Evolutionary conservation across 2,113 vertebrate genomes (phyloP).

Genomic region (Porphyrio hochstetteri): DNA sequence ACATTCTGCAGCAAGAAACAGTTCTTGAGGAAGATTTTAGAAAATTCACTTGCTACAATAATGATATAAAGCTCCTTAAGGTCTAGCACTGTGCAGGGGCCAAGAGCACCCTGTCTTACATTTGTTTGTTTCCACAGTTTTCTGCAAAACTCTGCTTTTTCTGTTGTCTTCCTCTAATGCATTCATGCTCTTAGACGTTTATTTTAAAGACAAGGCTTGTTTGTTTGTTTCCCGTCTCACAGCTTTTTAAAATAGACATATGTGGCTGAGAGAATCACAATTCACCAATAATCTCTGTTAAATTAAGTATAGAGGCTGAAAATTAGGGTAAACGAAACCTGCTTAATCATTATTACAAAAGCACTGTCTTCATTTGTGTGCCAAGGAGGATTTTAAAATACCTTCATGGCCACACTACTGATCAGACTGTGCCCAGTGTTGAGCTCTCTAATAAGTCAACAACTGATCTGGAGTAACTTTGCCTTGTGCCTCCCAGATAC

Average conservation of each 20-base stretch:
- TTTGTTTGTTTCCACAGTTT: neutral
- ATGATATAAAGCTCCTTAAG: neutral
- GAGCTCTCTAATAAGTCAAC: neutral
- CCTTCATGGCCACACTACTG: neutral
- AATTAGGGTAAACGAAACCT: neutral
- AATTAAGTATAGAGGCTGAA: neutral
- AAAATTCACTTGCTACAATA: neutral
- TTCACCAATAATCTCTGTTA: neutral
- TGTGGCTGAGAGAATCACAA: neutral
- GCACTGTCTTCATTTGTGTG: neutral
- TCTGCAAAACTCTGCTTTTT: neutral
- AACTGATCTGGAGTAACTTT: neutral
- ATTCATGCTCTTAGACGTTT: neutral
- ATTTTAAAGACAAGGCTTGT: neutral
- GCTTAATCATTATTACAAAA: neutral
- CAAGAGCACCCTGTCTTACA: neutral
- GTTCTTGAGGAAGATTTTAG: conserved; percentile 8
- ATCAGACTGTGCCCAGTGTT: neutral
- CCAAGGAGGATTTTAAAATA: neutral
- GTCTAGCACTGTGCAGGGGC: neutral
- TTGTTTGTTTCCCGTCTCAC: neutral
- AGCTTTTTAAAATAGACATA: neutral
- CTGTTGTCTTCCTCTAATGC: neutral
- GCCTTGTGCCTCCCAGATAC: neutral
- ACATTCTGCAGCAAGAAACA: neutral